phyloP scores from a whole-genome alignment of 2,113 vertebrate species.

The Oncorhynchus nerka region DNA sequence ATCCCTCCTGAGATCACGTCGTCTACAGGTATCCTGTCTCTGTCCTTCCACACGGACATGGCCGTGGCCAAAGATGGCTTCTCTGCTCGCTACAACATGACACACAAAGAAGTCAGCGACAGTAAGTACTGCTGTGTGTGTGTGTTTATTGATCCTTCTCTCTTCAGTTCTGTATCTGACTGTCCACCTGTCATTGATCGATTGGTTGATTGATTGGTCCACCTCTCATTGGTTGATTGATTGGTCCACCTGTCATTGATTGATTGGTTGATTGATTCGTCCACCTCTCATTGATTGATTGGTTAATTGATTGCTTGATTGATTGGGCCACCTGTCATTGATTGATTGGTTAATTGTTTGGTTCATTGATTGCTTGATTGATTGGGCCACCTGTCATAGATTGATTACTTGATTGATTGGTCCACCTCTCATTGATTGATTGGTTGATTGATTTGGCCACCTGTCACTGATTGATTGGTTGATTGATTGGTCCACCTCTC shows the following conservation, averaged over 20 bases:
- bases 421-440: background rate
- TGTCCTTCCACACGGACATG: constrained; percentile 96
- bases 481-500: background rate
- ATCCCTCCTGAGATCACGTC: constrained; percentile 92
- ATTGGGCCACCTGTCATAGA: background rate
- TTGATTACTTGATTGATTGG: background rate
- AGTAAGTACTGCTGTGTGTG: constrained; percentile 76
- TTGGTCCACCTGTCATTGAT: background rate
- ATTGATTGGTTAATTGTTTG: background rate
- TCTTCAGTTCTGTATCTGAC: background rate
- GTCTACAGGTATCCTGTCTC: constrained; percentile 88
- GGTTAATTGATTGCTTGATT: too few relatives aligned
- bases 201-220: background rate
- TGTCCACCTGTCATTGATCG: background rate
- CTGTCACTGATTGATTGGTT: background rate
- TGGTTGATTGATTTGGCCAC: too few relatives aligned
- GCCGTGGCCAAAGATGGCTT: constrained; percentile 97
- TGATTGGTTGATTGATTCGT: background rate
- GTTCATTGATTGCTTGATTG: too few relatives aligned
- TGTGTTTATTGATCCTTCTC: too few relatives aligned
- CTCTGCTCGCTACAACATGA: constrained; percentile 92
- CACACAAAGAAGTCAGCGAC: constrained; percentile 87
- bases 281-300: background rate
- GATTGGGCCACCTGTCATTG: background rate
- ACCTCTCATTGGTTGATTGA: too few relatives aligned